These are phyloP conservation scores for Cryptotermes secundus DNA, from an alignment of 1,140 invertebrate genomes.

Conservation along the genomic window DNA sequence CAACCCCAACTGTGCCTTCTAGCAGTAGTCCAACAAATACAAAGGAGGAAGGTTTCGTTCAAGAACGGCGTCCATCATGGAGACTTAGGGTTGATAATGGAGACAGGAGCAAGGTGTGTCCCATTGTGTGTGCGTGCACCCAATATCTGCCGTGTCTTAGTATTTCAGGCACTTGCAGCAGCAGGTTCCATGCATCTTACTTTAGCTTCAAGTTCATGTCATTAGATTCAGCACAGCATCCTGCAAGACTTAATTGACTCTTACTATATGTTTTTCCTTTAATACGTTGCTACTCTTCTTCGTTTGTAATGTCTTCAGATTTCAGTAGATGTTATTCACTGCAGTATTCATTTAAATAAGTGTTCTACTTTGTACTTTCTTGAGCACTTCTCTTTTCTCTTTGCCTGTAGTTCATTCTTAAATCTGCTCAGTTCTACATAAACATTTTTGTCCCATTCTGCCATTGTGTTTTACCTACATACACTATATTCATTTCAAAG, in stretches of 20 bases:
- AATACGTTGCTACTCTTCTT: neutral
- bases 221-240: neutral
- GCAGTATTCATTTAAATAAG: neutral
- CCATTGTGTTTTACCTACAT: neutral
- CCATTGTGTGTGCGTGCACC: neutral
- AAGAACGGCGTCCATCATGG: slow-evolving; percentile 85
- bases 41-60: slow-evolving; percentile 51
- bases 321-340: neutral
- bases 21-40: slow-evolving; percentile 44
- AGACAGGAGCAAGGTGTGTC: slow-evolving; percentile 71
- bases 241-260: no score
- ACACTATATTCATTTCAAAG: neutral
- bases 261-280: neutral
- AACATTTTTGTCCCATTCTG: neutral
- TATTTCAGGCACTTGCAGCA: neutral
- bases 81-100: slow-evolving; percentile 82
- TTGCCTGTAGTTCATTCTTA: neutral
- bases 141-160: neutral
- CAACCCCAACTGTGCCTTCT: slow-evolving; percentile 46
- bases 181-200: no score
- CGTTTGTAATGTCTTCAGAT: neutral
- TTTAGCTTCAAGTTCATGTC: no score
- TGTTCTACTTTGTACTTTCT: neutral
- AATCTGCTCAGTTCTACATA: neutral
- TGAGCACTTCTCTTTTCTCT: neutral